Base-by-base conservation (phyloP, 2,797 vertebrate species). In the Poecilia velifera region DNA sequence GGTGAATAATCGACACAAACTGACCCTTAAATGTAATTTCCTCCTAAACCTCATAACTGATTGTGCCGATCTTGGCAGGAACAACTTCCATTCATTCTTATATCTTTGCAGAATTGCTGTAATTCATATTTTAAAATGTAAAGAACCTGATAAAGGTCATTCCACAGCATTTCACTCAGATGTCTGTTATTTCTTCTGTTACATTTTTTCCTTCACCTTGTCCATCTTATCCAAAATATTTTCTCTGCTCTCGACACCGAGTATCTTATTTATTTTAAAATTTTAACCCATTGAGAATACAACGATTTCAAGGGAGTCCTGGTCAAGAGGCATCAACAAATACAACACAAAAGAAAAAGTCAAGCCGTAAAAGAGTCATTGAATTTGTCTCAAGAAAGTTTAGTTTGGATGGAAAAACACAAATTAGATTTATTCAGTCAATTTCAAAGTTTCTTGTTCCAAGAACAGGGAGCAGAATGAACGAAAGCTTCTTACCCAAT, bases 141-240 rank as follows among this genome's bases (percentile, higher is more conserved):
- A 31, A 62, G 31, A 16, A 28, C 1, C 28, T 62, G 28, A 6
- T 34, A 6, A 31, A 62, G 14, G 8, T 34, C 31, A 16, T 36
- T 31, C 31, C 59, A 64, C 59, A 16, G 31, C 14, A 6, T 18
- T 8, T 34, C 31, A 36, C 5, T 64, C 31, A 34, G 31, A 34
- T 39, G 59, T 18, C 62, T 81, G 34, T 62, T 14, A 18, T 14
- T 18, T 36, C 72, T 62, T 34, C 57, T 28, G 13, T 14, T 59
- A 13, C 12, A 20, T 62, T 68, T 72, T 76, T 80, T 49, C 64
- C 53, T 76, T 70, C 39, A 0, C 70, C 53, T 62, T 34, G 6
- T 64, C 31, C 28, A 62, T 62, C 34, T 82, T 76, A 78, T 84
- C 71, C 59, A 82, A 84, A 79, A 74, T 46, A 62, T 76, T 74